Evolutionary conservation across 2,888 invertebrate species (phyloP).

Genomic region (Caprella mutica): DNA sequence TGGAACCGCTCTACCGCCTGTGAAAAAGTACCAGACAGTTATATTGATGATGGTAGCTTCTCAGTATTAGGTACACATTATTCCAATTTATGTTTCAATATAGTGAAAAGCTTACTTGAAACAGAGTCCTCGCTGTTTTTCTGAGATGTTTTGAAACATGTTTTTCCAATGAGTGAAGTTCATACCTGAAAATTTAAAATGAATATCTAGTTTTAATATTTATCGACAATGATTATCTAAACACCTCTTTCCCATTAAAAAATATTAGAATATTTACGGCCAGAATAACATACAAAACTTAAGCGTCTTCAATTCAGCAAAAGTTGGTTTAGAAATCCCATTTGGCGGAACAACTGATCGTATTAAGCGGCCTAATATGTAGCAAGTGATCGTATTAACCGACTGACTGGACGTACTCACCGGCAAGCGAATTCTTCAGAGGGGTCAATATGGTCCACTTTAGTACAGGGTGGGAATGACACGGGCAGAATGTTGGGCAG

Average conservation of each 20-base stretch:
- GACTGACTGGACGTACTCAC: no score
- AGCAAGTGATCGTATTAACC: no score
- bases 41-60: no score
- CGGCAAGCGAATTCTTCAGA: constrained; percentile 5
- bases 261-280: no score
- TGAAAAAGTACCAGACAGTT: constrained; percentile 6
- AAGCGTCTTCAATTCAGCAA: no score
- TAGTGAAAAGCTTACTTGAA: background rate
- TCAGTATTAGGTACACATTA: no score
- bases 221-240: no score
- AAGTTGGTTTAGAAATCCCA: no score
- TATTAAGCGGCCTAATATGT: background rate
- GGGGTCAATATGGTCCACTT: constrained; percentile 9
- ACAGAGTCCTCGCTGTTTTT: constrained; percentile 43
- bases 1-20: constrained; percentile 45
- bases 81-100: no score
- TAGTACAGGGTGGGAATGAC: constrained; percentile 52
- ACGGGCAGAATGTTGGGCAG: constrained; percentile 48
- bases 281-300: no score
- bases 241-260: no score
- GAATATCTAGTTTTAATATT: no score
- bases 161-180: constrained; percentile 56
- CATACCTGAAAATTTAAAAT: constrained; percentile 62
- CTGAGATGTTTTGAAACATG: constrained; percentile 52
- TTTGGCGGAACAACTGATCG: constrained; percentile 35